These are phyloP conservation scores for Andrena bicolor DNA, from an alignment of 2,888 invertebrate genomes.

Conservation along the genomic window DNA sequence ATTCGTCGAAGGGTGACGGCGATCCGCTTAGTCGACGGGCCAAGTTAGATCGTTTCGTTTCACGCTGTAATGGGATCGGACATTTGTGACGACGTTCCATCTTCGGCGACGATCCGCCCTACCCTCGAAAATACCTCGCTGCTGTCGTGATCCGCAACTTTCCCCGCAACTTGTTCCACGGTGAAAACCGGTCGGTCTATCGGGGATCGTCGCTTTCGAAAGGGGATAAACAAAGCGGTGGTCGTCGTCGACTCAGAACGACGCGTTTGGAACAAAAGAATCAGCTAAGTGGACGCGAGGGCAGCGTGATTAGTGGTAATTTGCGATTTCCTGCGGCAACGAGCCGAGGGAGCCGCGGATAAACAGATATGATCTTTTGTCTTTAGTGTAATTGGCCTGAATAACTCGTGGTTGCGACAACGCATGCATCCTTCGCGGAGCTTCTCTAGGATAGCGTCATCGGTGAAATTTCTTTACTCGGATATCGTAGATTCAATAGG, in stretches of 20 bases:
- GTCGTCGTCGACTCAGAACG: slow-evolving; percentile 9
- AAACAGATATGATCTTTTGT: slow-evolving; percentile 47
- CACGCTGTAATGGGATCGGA: slow-evolving; percentile 21
- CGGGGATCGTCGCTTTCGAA: background rate
- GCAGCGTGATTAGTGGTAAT: slow-evolving; percentile 43
- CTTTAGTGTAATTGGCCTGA: slow-evolving; percentile 43
- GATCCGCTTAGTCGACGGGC: slow-evolving; percentile 24
- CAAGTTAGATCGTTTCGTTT: slow-evolving; percentile 44
- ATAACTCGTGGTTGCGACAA: slow-evolving; percentile 6
- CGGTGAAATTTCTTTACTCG: too few relatives aligned
- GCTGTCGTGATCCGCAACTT: slow-evolving; percentile 10
- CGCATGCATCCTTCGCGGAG: too few relatives aligned
- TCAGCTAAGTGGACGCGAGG: slow-evolving; percentile 38
- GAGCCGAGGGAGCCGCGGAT: slow-evolving; percentile 28
- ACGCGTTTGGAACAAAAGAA: slow-evolving; percentile 43
- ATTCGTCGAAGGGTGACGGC: background rate
- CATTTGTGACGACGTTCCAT: slow-evolving; percentile 29
- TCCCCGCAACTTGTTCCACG: background rate
- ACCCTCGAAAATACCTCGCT: slow-evolving; percentile 5
- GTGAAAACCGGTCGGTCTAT: background rate
- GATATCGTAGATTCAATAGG: too few relatives aligned
- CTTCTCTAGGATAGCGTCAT: too few relatives aligned
- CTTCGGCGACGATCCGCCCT: background rate
- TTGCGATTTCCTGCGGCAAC: slow-evolving; percentile 49
- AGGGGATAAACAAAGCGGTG: slow-evolving; percentile 8